Evolutionary conservation across 2,888 invertebrate species (phyloP).

Genomic region (Teinopalpus imperialis): DNA sequence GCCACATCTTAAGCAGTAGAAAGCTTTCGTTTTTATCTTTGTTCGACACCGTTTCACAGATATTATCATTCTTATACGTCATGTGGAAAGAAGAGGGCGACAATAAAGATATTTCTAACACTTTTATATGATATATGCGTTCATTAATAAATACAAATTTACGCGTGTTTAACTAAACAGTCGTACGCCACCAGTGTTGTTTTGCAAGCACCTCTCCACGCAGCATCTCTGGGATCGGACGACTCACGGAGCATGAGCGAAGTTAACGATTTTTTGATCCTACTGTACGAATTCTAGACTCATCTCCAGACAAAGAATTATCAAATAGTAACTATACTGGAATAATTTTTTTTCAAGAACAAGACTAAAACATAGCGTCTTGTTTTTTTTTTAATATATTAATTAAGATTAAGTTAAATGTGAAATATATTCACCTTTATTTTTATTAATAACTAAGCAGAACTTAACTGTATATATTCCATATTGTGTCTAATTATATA

Average conservation of each 20-base stretch:
- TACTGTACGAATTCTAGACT: slow-evolving; percentile 38
- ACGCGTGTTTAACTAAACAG: slow-evolving; percentile 27
- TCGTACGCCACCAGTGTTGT: slow-evolving; percentile 30
- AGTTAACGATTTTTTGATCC: slow-evolving; percentile 71
- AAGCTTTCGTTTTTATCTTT: slow-evolving; percentile 57
- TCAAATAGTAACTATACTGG: not conserved
- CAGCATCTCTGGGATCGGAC: slow-evolving; percentile 58
- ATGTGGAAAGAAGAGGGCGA: slow-evolving; percentile 41
- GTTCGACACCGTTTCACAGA: slow-evolving; percentile 58
- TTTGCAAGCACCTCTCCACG: slow-evolving; percentile 33
- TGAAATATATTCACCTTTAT: too few species aligned
- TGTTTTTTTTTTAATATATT: too few species aligned
- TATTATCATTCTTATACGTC: slow-evolving; percentile 59
- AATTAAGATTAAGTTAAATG: too few species aligned
- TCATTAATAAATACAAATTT: slow-evolving; percentile 4
- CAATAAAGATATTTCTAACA: not conserved
- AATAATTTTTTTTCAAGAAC: too few species aligned
- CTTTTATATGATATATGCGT: not conserved
- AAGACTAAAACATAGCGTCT: too few species aligned
- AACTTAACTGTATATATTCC: too few species aligned
- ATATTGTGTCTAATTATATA: too few species aligned
- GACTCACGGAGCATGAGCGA: slow-evolving; percentile 71
- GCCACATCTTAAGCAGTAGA: slow-evolving; percentile 66
- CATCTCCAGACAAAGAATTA: slow-evolving; percentile 33
- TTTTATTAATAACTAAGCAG: too few species aligned